These are phyloP conservation scores for Remorina albescens DNA, from an alignment of 2,797 vertebrate genomes.

Conservation along the genomic window DNA sequence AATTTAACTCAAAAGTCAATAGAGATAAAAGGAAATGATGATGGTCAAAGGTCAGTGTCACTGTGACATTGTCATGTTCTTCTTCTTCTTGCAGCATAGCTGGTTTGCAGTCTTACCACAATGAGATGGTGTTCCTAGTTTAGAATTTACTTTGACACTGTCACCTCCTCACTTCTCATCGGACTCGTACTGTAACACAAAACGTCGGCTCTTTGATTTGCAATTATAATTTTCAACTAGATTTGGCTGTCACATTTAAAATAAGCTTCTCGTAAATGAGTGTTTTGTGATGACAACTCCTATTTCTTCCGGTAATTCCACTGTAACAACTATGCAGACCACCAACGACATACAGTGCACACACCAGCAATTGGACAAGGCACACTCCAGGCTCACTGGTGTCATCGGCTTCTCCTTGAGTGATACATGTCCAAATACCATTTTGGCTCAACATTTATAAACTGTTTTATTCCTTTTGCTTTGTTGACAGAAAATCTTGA, in stretches of 20 bases:
- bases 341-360: background rate
- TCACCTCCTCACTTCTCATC: background rate
- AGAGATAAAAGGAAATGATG: too few relatives aligned
- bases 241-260: background rate
- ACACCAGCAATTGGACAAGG: slow-evolving; percentile 9
- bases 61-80: too few relatives aligned
- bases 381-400: slow-evolving; percentile 18
- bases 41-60: too few relatives aligned
- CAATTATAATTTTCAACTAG: too few relatives aligned
- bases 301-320: background rate
- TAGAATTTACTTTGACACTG: too few relatives aligned
- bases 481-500: slow-evolving; percentile 49
- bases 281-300: too few relatives aligned
- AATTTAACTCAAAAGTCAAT: too few relatives aligned
- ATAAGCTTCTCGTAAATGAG: background rate
- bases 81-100: too few relatives aligned
- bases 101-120: too few relatives aligned
- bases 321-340: background rate
- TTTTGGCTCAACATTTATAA: slow-evolving; percentile 45
- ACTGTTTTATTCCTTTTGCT: slow-evolving; percentile 45
- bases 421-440: slow-evolving; percentile 39
- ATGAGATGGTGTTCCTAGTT: too few relatives aligned
- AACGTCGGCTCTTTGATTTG: too few relatives aligned
- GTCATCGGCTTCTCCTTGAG: slow-evolving; percentile 35
- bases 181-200: too few relatives aligned